Conservation (phyloP, 2,888 invertebrate species). For the Atherix ibis region DNA sequence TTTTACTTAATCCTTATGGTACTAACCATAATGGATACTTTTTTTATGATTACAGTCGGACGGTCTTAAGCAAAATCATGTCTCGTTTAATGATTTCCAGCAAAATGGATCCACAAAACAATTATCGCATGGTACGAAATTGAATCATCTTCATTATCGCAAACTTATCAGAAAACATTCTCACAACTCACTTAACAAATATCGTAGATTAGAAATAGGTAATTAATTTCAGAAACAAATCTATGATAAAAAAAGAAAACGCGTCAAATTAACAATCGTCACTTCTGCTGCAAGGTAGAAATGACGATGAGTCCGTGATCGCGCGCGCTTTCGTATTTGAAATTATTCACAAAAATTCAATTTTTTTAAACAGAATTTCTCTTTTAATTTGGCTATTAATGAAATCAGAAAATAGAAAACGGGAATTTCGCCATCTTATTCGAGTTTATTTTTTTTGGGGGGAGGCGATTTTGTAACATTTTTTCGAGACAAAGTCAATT, state of each 20-base stretch:
- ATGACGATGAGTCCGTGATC: no score
- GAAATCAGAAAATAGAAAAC: no score
- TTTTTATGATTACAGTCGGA: slow-evolving; percentile 38
- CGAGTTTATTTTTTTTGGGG: no score
- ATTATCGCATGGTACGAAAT: slow-evolving; percentile 72
- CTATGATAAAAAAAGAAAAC: slow-evolving; percentile 9
- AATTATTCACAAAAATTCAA: no score
- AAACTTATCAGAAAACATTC: slow-evolving; percentile 35
- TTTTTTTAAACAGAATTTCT: no score
- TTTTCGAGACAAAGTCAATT: no score
- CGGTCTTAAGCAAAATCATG: slow-evolving; percentile 67
- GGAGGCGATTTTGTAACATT: no score
- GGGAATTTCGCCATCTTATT: no score
- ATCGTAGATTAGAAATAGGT: slow-evolving; percentile 36
- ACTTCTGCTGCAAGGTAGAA: no score
- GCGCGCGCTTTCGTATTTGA: no score
- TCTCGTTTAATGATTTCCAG: slow-evolving; percentile 78
- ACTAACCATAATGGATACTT: slow-evolving; percentile 2
- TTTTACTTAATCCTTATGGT: slow-evolving; percentile 6
- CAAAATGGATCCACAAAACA: slow-evolving; percentile 79
- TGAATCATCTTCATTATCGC: slow-evolving; percentile 48
- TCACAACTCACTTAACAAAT: slow-evolving; percentile 36
- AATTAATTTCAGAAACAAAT: slow-evolving; percentile 18
- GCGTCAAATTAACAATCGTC: no score
- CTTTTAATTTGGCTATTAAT: no score